Evolutionary conservation across 1,140 invertebrate genomes (phyloP).

Genomic region (Pemphigus obesinymphae): DNA sequence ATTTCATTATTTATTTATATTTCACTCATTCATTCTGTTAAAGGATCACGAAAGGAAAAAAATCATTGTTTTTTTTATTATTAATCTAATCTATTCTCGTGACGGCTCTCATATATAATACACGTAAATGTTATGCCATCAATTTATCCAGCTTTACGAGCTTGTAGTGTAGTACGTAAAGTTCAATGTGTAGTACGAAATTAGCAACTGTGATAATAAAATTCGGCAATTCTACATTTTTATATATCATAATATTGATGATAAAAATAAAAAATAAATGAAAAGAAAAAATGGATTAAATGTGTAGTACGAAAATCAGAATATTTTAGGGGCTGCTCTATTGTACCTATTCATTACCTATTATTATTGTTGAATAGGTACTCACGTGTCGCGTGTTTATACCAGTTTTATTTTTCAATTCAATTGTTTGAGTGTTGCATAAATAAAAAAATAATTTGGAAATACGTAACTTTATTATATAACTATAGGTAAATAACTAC

Average conservation of each 20-base stretch:
- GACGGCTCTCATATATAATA: not conserved
- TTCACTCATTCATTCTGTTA: no score
- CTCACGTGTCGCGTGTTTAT: no score
- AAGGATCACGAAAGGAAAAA: not conserved
- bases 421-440: not conserved
- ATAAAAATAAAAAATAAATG: no score
- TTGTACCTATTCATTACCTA: not conserved
- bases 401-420: not conserved
- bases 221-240: not conserved
- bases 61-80: not conserved
- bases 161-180: not conserved
- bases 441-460: no score
- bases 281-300: not conserved
- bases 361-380: not conserved
- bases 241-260: not conserved
- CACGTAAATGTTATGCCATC: not conserved
- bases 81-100: not conserved
- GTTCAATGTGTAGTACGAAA: no score
- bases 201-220: no score
- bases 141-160: not conserved
- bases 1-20: no score
- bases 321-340: not conserved
- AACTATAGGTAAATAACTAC: no score
- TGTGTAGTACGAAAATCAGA: not conserved
- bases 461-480: no score